Base-by-base conservation (phyloP, 2,888 invertebrate genomes). In the Oscheius myriophilus region DNA sequence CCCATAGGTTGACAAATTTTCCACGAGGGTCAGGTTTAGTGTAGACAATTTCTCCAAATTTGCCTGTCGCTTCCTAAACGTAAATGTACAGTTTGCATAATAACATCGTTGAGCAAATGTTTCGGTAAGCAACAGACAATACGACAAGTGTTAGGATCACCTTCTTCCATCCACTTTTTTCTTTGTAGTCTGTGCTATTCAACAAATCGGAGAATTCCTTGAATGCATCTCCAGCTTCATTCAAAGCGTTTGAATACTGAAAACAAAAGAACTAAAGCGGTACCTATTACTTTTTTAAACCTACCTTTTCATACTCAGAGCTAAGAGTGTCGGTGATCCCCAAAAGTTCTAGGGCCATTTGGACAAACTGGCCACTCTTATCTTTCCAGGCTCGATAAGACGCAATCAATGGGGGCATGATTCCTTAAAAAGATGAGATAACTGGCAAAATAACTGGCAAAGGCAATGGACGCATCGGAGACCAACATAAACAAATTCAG, bases 111-210 rank as follows among this genome's bases (percentile, higher is more conserved):
- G n/a, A n/a, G n/a, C n/a, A n/a, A n/a, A n/a, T n/a, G n/a, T n/a
- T n/a, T n/a, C n/a, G n/a, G n/a, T n/a, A n/a, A n/a, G n/a, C n/a
- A n/a, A n/a, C n/a, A n/a, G n/a, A n/a, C n/a, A n/a, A n/a, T n/a
- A n/a, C n/a, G n/a, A n/a, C n/a, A n/a, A n/a, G n/a, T n/a, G n/a
- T n/a, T n/a, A n/a, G n/a, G n/a, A n/a, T 12, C 23, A 57, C 57
- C 43, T 58, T 61, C 39, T 61, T 61, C 61, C 61, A 61, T 16
- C 39, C 61, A 11, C 12, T 61, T 26, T 61, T 61, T 26, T 61
- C 49, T n/a, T 23, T 9, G 49, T 25, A 61, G 26, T 61, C 61
- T 0, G 23, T 26, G 39, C 61, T 61, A 14, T 33, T 46, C 21
- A 49, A 46, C 16, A 61, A 26, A 3, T 49, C 26, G 21, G 46